Evolutionary conservation across 2,797 vertebrate genomes (phyloP).

Genomic region (Hapalemur alaotrensis): DNA sequence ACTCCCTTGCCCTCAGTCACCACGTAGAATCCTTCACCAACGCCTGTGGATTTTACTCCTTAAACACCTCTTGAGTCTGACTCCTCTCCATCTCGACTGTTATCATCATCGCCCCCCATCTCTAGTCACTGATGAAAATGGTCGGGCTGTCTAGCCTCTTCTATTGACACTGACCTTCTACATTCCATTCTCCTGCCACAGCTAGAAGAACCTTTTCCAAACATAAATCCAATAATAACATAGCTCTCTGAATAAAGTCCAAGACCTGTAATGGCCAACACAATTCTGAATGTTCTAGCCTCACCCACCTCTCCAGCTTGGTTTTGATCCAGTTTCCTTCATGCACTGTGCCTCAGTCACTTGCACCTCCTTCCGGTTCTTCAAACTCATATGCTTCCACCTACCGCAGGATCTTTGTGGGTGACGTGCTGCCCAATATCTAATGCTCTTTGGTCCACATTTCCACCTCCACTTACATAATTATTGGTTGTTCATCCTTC

Average conservation of each 20-base stretch:
- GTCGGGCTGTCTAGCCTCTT: background rate
- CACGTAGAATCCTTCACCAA: background rate
- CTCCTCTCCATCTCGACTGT: background rate
- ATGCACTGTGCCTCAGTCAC: background rate
- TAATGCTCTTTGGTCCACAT: background rate
- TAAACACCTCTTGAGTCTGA: background rate
- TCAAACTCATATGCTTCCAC: background rate
- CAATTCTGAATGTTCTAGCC: background rate
- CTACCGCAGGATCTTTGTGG: background rate
- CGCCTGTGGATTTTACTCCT: background rate
- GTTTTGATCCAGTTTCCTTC: background rate
- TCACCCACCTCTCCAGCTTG: background rate
- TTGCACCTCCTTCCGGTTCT: background rate
- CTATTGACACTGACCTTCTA: background rate
- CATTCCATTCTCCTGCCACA: background rate
- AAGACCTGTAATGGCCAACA: background rate
- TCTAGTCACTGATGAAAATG: background rate
- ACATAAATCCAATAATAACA: background rate
- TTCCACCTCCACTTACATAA: background rate
- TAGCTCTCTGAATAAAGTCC: background rate
- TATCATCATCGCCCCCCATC: background rate
- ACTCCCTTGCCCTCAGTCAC: background rate
- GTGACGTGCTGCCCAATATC: background rate
- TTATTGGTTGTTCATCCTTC: background rate
- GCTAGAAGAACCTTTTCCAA: constrained; percentile 12